Percentiles rank a stretch among this genome's conserved stretches.
Conservation (phyloP, 2,113 vertebrate species). For the Morone saxatilis region DNA sequence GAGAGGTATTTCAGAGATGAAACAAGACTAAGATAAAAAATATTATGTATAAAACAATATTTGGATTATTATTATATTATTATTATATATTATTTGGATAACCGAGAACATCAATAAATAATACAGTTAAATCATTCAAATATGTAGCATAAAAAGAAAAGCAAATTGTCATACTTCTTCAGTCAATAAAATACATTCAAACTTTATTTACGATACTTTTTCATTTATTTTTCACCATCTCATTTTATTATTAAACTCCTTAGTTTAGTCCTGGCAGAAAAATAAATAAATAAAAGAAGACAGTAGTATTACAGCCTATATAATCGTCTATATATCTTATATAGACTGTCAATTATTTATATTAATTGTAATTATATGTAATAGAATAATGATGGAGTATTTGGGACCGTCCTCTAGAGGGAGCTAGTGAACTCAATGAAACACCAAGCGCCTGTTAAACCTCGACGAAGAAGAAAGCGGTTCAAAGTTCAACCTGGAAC, state of each 20-base stretch:
- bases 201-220: no score
- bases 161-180: no score
- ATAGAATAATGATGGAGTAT: no score
- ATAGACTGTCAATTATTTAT: neutral
- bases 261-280: no score
- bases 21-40: neutral
- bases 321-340: neutral
- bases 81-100: no score
- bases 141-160: neutral
- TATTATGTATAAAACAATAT: neutral
- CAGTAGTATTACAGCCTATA: neutral
- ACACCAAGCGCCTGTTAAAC: neutral
- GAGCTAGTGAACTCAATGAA: neutral
- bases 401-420: neutral
- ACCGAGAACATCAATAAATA: neutral
- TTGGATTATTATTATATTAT: neutral
- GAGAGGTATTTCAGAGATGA: neutral
- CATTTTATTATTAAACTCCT: no score
- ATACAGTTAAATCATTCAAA: neutral
- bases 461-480: constrained; percentile 3
- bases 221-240: neutral
- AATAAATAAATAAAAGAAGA: neutral
- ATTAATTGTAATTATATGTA: no score
- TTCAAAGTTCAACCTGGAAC: neutral
- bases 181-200: no score